These are phyloP conservation scores for Capreolus pygargus DNA, from an alignment of 2,113 vertebrate genomes.

Conservation along the genomic window DNA sequence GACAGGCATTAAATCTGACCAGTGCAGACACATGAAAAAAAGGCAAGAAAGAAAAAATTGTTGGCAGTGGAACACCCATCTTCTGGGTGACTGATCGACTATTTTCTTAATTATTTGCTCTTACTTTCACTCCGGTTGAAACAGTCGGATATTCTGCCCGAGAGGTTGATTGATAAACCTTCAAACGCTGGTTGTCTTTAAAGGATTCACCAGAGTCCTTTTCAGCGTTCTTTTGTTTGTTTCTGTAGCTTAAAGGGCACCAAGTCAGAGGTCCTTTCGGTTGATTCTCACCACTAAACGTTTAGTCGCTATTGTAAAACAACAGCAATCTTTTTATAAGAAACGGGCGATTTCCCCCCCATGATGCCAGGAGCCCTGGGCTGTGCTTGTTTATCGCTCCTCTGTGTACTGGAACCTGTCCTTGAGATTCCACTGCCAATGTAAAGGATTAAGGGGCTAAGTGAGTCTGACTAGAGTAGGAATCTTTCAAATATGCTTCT, in stretches of 20 bases:
- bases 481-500: conserved; percentile 78
- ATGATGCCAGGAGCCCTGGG: conserved; percentile 70
- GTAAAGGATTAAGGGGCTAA: conserved; percentile 84
- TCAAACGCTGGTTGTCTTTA: conserved; percentile 18
- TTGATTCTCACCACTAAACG: conserved; percentile 66
- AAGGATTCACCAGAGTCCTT: conserved; percentile 54
- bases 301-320: conserved; percentile 63
- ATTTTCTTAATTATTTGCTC: background rate
- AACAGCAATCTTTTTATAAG: conserved; percentile 72
- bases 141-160: background rate
- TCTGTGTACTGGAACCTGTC: conserved; percentile 73
- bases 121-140: conserved; percentile 28
- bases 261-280: conserved; percentile 51
- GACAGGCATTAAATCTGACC: background rate
- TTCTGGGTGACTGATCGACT: background rate
- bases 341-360: conserved; percentile 67
- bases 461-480: conserved; percentile 77
- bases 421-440: conserved; percentile 77
- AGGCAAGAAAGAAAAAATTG: background rate
- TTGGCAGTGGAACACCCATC: background rate
- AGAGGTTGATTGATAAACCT: conserved; percentile 56
- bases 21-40: background rate
- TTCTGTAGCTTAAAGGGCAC: conserved; percentile 52
- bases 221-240: conserved; percentile 16
- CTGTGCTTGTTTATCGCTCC: conserved; percentile 80